Evolutionary conservation across 2,113 vertebrate genomes (phyloP), one percentile per base, ranked within the genome.

Genomic region (Mormoops blainvillei): DNA sequence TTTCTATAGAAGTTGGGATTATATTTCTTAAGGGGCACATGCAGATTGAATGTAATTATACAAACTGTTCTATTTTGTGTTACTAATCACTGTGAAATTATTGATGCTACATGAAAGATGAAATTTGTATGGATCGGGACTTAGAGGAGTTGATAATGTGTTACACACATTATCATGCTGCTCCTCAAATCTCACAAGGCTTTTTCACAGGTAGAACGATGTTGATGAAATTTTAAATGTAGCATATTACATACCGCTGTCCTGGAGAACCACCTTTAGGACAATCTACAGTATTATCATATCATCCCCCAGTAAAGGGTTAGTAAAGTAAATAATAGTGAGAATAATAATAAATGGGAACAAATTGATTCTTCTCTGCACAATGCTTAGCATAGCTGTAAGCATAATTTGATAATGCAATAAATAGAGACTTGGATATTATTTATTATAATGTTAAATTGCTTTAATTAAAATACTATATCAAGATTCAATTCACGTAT

Each of bases 1-100:
- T 11, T 11, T 84, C 24, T 14, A 31, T 58, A 73, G 41, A 16
- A 82, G n/a, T 63, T 54, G 56, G 15, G 2, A 88, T 86, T 91
- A 48, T 11, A 38, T 80, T 96, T 96, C 48, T 74, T 70, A 71
- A 20, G 26, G 11, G 48, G 78, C 95, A 41, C 0, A 0, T 63
- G 1, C 4, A 87, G 15, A 50, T 87, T 93, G 31, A 16, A 41
- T 87, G 67, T 77, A 91, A 43, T 80, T 78, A 13, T 9, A 89
- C 22, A 76, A 26, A 80, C 5, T 77, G 10, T 77, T 91, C 19
- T 74, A n/a, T 76, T 87, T 87, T 94, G 8, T 90, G 28, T 71
- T 84, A 63, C 10, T 78, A 90, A 93, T 93, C 52, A 86, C 56
- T 48, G 38, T 89, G 61, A 65, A 87, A 93, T 93, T 91, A 87